These are phyloP conservation scores for Garrulus glandarius DNA, from an alignment of 2,797 vertebrate species.

Conservation along the genomic window DNA sequence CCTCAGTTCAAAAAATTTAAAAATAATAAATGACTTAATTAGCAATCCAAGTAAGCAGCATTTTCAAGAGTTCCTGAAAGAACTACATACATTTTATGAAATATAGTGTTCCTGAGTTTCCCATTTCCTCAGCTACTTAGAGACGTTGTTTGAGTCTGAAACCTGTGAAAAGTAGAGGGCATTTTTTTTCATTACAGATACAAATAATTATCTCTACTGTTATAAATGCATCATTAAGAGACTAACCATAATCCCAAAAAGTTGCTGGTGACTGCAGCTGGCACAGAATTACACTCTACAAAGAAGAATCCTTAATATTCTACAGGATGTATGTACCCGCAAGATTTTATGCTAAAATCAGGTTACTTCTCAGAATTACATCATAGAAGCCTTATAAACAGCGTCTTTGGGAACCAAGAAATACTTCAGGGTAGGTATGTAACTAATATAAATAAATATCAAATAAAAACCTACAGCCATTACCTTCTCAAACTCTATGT, in stretches of 20 bases:
- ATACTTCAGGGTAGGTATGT: background rate
- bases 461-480: background rate
- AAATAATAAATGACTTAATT: background rate
- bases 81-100: background rate
- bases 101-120: background rate
- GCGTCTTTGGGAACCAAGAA: background rate
- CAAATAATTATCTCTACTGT: background rate
- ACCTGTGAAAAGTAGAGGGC: background rate
- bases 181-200: background rate
- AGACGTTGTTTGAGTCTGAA: background rate
- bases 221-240: background rate
- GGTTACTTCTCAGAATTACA: background rate
- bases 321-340: background rate
- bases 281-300: background rate
- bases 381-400: background rate
- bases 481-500: background rate
- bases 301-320: background rate
- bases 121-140: background rate
- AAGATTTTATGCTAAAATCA: background rate
- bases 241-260: background rate
- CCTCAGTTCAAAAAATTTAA: background rate
- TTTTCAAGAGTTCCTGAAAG: background rate
- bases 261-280: background rate
- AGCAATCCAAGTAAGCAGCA: background rate
- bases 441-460: background rate